Evolutionary conservation across 2,797 vertebrate genomes (phyloP), one percentile per base, ranked within the genome.

Genomic region (Hephaestus fuliginosus): DNA sequence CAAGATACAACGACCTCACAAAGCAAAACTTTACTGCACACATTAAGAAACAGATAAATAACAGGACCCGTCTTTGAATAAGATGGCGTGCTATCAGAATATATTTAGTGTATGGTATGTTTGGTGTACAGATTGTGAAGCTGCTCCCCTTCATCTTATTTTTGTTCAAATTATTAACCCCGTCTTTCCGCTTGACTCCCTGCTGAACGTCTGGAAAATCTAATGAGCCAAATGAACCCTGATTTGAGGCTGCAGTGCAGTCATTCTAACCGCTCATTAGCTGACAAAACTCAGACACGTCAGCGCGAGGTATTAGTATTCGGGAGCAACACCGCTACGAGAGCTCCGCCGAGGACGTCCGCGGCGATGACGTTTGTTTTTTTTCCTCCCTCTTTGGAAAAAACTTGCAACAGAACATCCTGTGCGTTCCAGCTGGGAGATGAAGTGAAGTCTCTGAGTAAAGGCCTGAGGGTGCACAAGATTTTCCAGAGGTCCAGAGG

Each of bases 401-500:
- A 88, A 80, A 48, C 52, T 61, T 64, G 66, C 49, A 17, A 70
- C 57, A 10, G 53, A 84, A 52, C 73, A 66, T 86, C 80, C 80
- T 77, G 76, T 78, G 81, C 49, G 78, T 68, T 84, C 70, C 87
- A 67, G 39, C 79, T 28, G 84, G 78, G 88, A 76, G 85, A 79
- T 71, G 79, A 84, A 65, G 68, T 53, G 7, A 43, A 39, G 78
- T 72, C 79, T 70, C 63, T 1, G 76, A 76, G 52, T 44, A 30
- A 75, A 78, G 57, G 83, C 92, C 92, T 69, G 58, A 86, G 89
- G 92, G 88, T 25, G 48, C 63, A 20, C 14, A 25, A 46, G 79
- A 83, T 68, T 70, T 87, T 87, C 86, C 89, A 53, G 22, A 60
- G 83, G 88, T 89, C 81, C 80, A 41, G 65, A 83, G 80, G 85